phyloP scores from a whole-genome alignment of 2,797 vertebrate species.

The Anguilla pacifica region DNA sequence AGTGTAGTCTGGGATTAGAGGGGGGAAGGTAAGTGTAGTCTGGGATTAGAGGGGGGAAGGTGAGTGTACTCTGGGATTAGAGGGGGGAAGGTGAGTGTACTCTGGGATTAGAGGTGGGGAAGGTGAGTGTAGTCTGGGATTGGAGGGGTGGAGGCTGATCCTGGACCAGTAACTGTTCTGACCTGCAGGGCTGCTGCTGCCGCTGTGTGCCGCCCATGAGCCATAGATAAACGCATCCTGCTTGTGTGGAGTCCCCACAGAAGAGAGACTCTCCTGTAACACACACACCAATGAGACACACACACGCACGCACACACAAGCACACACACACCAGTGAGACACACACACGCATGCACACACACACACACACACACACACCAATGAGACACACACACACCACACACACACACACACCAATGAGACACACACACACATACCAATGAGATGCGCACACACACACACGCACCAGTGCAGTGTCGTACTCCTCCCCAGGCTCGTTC shows the following conservation, averaged over 20 bases:
- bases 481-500: slow-evolving; percentile 78
- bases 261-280: slow-evolving; percentile 68
- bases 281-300: not conserved
- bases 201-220: slow-evolving; percentile 72
- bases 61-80: too few species aligned
- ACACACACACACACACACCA: not conserved
- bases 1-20: too few species aligned
- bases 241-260: slow-evolving; percentile 65
- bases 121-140: too few species aligned
- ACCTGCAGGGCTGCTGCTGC: slow-evolving; percentile 69
- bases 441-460: not conserved
- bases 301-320: not conserved
- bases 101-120: too few species aligned
- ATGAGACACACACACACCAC: too few species aligned
- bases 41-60: too few species aligned
- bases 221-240: slow-evolving; percentile 69
- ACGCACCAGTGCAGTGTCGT: slow-evolving; percentile 81
- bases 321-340: not conserved
- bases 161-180: not conserved
- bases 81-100: too few species aligned
- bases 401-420: not conserved
- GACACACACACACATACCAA: not conserved
- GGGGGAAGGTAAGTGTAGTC: too few species aligned
- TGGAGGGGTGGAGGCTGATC: too few species aligned
- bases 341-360: slow-evolving; percentile 3